Conservation (phyloP, 2,888 invertebrate genomes). For the Hofmannophila pseudospretella region DNA sequence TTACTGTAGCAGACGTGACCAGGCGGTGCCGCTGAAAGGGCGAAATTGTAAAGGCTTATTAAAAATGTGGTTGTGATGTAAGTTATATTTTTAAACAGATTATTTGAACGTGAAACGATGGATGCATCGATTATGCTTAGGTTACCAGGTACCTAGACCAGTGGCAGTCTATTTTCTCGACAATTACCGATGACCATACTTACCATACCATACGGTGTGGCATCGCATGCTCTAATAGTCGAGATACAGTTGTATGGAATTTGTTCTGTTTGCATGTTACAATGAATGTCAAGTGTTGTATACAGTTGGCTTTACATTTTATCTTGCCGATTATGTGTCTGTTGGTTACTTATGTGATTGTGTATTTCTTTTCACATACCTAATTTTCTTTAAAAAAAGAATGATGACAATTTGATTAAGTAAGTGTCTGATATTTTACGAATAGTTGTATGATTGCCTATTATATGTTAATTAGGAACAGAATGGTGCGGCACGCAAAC, state of each 20-base stretch:
- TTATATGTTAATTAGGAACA: conserved; percentile 55
- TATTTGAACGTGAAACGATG: too few species aligned
- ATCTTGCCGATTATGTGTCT: too few species aligned
- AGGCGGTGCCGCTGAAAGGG: conserved; percentile 85
- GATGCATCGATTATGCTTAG: conserved; percentile 1
- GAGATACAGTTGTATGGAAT: conserved; percentile 43
- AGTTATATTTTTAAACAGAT: neutral
- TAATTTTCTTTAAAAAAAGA: neutral
- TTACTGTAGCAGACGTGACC: conserved; percentile 94
- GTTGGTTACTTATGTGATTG: too few species aligned
- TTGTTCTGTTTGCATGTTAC: conserved; percentile 19
- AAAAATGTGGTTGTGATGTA: neutral
- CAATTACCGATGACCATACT: conserved; percentile 33
- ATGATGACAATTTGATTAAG: conserved; percentile 36
- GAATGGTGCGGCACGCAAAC: conserved; percentile 39
- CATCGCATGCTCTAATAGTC: conserved; percentile 51
- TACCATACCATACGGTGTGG: conserved; percentile 45
- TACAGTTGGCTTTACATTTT: too few species aligned
- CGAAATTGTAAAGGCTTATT: conserved; percentile 1
- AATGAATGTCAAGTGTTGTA: conserved; percentile 12
- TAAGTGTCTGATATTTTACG: conserved; percentile 41
- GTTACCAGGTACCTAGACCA: neutral
- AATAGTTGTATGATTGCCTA: conserved; percentile 46
- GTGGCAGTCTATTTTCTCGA: conserved; percentile 56
- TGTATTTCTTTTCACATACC: too few species aligned